phyloP scores from a whole-genome alignment of 2,888 invertebrate genomes.

The Eutolmus rufibarbis region DNA sequence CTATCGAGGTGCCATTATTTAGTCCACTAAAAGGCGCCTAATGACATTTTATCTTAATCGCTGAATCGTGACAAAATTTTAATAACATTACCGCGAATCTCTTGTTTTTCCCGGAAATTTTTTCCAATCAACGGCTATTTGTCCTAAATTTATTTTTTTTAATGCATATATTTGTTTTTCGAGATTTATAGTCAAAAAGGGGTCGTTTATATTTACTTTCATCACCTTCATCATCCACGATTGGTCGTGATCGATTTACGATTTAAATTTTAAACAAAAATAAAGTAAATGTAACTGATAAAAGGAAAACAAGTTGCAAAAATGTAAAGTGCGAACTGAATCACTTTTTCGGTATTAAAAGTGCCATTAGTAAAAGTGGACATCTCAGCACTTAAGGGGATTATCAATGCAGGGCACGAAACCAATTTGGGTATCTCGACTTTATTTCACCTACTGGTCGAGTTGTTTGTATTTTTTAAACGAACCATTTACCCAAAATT shows the following conservation, averaged over 20 bases:
- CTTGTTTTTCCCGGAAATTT: background rate
- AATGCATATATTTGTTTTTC: background rate
- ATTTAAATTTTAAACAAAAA: background rate
- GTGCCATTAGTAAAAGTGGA: background rate
- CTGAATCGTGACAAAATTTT: constrained; percentile 25
- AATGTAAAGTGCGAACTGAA: background rate
- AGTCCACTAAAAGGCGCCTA: background rate
- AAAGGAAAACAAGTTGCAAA: background rate
- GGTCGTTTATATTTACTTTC: background rate
- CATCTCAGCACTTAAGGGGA: background rate
- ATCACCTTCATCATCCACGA: background rate
- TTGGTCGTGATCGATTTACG: constrained; percentile 24
- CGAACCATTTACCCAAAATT: background rate
- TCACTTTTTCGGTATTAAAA: background rate
- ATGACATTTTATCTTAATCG: constrained; percentile 24
- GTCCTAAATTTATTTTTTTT: background rate
- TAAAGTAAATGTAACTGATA: background rate
- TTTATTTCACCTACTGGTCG: background rate
- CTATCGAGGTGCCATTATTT: background rate
- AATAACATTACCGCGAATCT: background rate
- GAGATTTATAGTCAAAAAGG: background rate
- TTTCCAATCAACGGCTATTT: background rate
- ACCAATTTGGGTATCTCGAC: background rate
- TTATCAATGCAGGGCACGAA: constrained; percentile 1
- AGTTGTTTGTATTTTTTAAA: background rate